Conservation (phyloP, 2,113 vertebrate genomes). For the Zosterops hypoxanthus region DNA sequence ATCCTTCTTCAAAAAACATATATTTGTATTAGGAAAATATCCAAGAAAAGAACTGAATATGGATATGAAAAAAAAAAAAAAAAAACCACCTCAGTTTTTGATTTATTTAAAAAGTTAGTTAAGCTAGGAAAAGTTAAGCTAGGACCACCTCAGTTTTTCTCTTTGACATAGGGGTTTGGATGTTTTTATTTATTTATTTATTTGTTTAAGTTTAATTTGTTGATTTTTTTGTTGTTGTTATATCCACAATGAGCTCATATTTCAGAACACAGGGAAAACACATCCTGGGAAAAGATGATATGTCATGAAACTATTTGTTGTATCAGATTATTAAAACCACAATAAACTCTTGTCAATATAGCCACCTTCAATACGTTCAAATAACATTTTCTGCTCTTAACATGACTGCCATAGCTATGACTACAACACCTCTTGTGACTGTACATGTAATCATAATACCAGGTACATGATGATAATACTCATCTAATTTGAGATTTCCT, state of each 20-base stretch:
- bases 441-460: not conserved
- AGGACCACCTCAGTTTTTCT: not conserved
- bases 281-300: not conserved
- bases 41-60: not conserved
- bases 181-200: not conserved
- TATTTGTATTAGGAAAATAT: not conserved
- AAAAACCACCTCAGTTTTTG: not conserved
- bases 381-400: not conserved
- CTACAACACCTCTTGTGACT: not conserved
- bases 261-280: not conserved
- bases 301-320: not conserved
- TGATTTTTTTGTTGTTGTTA: not conserved
- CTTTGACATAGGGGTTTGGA: not conserved
- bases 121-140: not conserved
- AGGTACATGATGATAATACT: not conserved
- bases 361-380: not conserved
- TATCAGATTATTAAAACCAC: not conserved
- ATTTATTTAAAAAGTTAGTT: not conserved
- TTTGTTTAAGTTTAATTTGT: not conserved
- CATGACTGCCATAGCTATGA: not conserved
- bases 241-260: not conserved
- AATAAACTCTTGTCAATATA: not conserved
- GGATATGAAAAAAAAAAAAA: not conserved
- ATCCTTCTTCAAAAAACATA: not conserved
- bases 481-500: not conserved